Evolutionary conservation across 2,113 vertebrate species (phyloP).

Genomic region (Hippopotamus amphibius): DNA sequence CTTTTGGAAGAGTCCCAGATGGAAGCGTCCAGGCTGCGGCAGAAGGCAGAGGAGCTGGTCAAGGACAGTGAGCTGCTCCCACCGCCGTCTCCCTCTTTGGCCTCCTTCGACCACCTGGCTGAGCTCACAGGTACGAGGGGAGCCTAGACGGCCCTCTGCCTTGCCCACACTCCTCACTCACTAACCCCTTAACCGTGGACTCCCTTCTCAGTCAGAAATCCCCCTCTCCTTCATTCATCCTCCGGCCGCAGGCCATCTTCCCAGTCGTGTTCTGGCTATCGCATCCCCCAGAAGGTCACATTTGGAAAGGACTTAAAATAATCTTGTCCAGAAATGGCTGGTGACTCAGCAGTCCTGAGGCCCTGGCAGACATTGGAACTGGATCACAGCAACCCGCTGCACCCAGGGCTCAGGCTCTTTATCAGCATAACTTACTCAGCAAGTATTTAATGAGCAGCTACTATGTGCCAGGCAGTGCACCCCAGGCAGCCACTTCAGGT

Average conservation of each 20-base stretch:
- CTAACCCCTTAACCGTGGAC: not conserved
- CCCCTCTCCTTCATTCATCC: not conserved
- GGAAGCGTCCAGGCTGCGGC: constrained; percentile 93
- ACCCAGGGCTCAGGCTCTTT: not conserved
- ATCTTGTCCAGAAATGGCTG: not conserved
- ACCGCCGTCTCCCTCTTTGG: constrained; percentile 66
- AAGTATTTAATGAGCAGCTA: not conserved
- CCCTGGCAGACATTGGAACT: not conserved
- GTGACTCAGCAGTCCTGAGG: not conserved
- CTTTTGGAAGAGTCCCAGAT: constrained; percentile 96
- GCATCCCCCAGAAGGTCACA: not conserved
- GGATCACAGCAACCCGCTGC: not conserved
- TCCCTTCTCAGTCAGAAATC: not conserved
- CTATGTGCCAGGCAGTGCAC: not conserved
- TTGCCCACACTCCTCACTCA: not conserved
- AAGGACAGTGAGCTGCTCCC: constrained; percentile 93
- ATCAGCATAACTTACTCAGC: not conserved
- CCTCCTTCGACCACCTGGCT: constrained; percentile 82
- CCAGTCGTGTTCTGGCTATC: not conserved
- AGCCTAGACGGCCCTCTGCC: fast-evolving
- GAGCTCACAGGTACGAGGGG: constrained; percentile 82
- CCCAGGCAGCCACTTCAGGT: not conserved
- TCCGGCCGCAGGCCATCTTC: not conserved
- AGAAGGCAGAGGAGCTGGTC: constrained; percentile 96
- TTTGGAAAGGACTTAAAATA: not conserved